Base-by-base conservation (phyloP, 2,113 vertebrate species). In the Odocoileus hemionus region DNA sequence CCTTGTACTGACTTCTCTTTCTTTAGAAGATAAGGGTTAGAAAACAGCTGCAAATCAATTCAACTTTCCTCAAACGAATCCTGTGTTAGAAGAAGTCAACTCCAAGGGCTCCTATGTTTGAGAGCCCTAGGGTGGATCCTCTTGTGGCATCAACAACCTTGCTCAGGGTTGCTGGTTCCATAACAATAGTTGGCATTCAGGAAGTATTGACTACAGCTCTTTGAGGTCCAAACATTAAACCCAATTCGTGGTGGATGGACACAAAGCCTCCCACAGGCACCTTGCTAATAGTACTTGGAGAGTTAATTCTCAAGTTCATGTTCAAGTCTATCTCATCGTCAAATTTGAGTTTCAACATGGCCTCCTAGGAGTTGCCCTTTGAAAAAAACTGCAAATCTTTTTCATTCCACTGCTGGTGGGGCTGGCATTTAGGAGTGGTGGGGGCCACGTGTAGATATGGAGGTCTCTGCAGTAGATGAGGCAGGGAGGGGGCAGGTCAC, bases 141-240 rank as follows among this genome's bases (percentile, higher is more conserved):
- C 30, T 5, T 36, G 33, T 33, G 25, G 39, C 21, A 8, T 50
- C 26, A 52, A 50, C 19, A 36, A 21, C 30, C 30, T 25, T 47
- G 36, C 30, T 60, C 43, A 0, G 17, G 6, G 52, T 4, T 26
- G 36, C 43, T 1, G 50, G 33, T 50, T 39, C 74, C 33, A 2
- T 28, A 7, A 19, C 4, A 7, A 28, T 7, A 82, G 16, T 5
- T 54, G 23, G 74, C 52, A 13, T n/a, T n/a, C 55, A 10, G 21
- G 55, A 47, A 55, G 17, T 23, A 36, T 5, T 0, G 26, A 17
- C 54, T 13, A 14, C 10, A 39, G 60, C 30, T 54, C 45, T 33
- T 0, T 14, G 86, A 47, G 17, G 39, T 43, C 50, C 8, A 5
- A 5, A 36, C 33, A 0, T 25, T 23, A 16, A 6, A 17, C 10